These are phyloP conservation scores for Dasypolia templi DNA, from an alignment of 2,888 invertebrate species.

Conservation along the genomic window DNA sequence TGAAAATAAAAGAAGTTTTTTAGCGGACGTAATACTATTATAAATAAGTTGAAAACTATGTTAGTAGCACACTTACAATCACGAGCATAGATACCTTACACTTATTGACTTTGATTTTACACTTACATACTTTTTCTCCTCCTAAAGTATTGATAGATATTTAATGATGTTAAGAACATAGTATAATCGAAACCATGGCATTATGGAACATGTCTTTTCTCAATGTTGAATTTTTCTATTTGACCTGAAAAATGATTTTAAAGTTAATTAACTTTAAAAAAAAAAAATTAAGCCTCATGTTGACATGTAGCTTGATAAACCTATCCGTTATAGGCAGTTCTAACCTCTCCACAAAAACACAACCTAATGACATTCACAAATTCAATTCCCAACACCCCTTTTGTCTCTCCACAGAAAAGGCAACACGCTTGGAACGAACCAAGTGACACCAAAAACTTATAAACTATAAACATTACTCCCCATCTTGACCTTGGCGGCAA, in stretches of 20 bases:
- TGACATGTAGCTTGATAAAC: neutral
- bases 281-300: neutral
- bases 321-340: neutral
- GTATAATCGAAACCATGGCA: no score
- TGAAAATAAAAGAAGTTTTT: no score
- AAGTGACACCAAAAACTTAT: constrained; percentile 44
- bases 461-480: constrained; percentile 49
- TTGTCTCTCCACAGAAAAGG: constrained; percentile 18
- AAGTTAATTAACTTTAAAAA: neutral
- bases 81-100: no score
- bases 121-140: no score
- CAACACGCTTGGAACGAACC: constrained; percentile 28
- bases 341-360: no score
- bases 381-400: neutral
- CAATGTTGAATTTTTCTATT: no score
- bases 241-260: no score
- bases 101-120: no score
- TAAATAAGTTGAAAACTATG: neutral
- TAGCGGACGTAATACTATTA: neutral
- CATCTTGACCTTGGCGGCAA: constrained; percentile 61
- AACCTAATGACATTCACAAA: neutral
- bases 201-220: no score
- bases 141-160: no score
- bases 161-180: no score
- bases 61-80: neutral